These are phyloP conservation scores for Drosophila tripunctata DNA, from an alignment of 2,888 invertebrate species.

Conservation along the genomic window DNA sequence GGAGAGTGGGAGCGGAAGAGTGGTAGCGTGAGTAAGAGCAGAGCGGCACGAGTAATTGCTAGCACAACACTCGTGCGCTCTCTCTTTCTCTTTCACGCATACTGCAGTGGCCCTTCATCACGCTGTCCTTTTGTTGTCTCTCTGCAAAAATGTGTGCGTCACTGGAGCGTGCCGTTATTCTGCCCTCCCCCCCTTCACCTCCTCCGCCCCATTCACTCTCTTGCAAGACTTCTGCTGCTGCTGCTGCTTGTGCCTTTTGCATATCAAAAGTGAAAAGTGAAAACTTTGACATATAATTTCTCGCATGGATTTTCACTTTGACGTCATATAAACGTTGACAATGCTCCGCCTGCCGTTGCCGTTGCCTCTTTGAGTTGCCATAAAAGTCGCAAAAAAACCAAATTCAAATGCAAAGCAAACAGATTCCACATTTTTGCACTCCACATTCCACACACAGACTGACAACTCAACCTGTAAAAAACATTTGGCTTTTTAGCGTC, in stretches of 20 bases:
- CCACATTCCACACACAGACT: background rate
- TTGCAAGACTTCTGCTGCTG: no score
- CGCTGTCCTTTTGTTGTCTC: constrained; percentile 38
- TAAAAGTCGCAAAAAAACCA: constrained; percentile 25
- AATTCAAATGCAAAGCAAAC: constrained; percentile 7
- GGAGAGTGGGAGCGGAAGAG: background rate
- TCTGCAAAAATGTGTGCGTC: constrained; percentile 75
- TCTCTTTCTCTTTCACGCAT: background rate
- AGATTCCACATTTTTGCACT: no score
- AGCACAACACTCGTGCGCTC: no score
- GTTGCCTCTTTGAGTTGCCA: constrained; percentile 26
- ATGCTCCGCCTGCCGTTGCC: no score
- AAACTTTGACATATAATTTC: constrained; percentile 79
- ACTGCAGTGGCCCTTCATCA: no score
- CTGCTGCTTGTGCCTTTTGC: constrained; percentile 63
- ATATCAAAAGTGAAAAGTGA: constrained; percentile 78
- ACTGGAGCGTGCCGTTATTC: constrained; percentile 57
- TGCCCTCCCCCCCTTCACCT: background rate
- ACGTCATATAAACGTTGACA: constrained; percentile 76
- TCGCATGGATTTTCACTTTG: constrained; percentile 79
- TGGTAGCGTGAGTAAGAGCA: constrained; percentile 62
- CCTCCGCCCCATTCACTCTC: no score
- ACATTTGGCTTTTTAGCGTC: constrained; percentile 20
- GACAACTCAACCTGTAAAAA: background rate
- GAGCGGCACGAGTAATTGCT: constrained; percentile 75